Base-by-base conservation (phyloP, 2,888 invertebrate species). In the Luffia ferchaultella region DNA sequence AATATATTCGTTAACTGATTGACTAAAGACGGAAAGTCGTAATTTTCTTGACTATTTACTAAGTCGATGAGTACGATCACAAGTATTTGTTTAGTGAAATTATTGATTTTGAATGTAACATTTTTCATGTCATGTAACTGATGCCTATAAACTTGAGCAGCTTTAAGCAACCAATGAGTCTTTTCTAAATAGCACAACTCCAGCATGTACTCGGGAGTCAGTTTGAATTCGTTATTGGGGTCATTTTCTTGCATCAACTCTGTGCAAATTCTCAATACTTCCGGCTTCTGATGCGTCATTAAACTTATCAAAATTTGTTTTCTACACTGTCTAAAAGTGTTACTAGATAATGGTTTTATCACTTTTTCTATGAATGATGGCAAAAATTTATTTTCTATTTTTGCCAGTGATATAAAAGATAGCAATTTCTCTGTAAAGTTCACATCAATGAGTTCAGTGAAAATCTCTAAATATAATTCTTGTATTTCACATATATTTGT, bases 161-260 rank as follows among this genome's bases (percentile, higher is more conserved):
- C 83, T 67, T 84, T 82, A 20, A 83, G 58, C 16, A 85, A 61
- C 85, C 85, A 85, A 55, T 85, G 85, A 12, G 70, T 74, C 52
- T 78, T 78, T 50, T 80, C 76, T 55, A 76, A 74, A 57, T 84
- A 84, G 55, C 80, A 82, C n/a, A 85, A 60, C 58, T 84, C 80
- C 1, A 84, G 64, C 83, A 85, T 85, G 55, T 82, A 76, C 57
- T 84, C 82, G 18, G 85, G 80, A 12, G 82, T 80, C 20, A 84
- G 57, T 60, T 79, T 79, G 53, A 79, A 82, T 57, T 74, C 73
- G 51, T 74, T 79, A 42, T 76, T 75, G 12, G 74, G 68, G 52
- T 79, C 80, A 67, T 72, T 76, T 54, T 65, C 73, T 53, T 77
- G 73, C 61, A 82, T 72, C 1, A 68, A 63, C 42, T 79, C 74